phyloP scores from a whole-genome alignment of 2,797 vertebrate species.

The Centropyge bicolor region DNA sequence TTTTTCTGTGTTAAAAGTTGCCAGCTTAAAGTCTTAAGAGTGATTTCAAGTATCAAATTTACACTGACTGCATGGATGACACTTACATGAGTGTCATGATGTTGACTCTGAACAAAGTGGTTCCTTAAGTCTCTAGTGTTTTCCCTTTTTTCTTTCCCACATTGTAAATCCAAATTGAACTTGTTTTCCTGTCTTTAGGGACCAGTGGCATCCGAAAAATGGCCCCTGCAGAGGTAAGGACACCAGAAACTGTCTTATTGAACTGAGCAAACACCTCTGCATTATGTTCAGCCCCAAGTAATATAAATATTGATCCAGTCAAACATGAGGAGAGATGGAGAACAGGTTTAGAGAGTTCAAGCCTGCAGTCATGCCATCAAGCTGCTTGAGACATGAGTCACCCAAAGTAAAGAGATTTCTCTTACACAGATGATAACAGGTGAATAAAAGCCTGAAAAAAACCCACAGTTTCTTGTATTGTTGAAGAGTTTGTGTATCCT shows the following conservation, averaged over 20 bases:
- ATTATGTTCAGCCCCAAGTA: conserved; percentile 3
- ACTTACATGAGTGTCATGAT: neutral
- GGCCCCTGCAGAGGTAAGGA: conserved; percentile 85
- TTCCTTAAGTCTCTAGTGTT: neutral
- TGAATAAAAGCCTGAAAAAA: neutral
- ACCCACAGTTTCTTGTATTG: neutral
- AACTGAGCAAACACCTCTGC: conserved; percentile 12
- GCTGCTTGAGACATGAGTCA: conserved; percentile 1
- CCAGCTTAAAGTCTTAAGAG: conserved; percentile 10
- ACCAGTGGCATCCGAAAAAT: conserved; percentile 85
- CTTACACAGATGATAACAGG: neutral
- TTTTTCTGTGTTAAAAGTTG: conserved; percentile 44
- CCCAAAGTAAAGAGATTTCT: neutral
- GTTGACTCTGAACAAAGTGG: neutral
- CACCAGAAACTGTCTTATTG: neutral
- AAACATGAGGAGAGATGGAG: neutral
- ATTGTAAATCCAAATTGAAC: conserved; percentile 22
- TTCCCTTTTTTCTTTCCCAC: neutral
- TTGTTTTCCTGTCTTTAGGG: conserved; percentile 73
- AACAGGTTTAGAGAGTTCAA: conserved; percentile 36
- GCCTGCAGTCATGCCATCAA: neutral
- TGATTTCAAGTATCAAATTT: conserved; percentile 26
- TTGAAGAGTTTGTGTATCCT: neutral
- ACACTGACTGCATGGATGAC: conserved; percentile 19
- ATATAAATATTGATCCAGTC: conserved; percentile 41